Base-by-base conservation (phyloP, 2,113 vertebrate species). In the Perca schrenkii region DNA sequence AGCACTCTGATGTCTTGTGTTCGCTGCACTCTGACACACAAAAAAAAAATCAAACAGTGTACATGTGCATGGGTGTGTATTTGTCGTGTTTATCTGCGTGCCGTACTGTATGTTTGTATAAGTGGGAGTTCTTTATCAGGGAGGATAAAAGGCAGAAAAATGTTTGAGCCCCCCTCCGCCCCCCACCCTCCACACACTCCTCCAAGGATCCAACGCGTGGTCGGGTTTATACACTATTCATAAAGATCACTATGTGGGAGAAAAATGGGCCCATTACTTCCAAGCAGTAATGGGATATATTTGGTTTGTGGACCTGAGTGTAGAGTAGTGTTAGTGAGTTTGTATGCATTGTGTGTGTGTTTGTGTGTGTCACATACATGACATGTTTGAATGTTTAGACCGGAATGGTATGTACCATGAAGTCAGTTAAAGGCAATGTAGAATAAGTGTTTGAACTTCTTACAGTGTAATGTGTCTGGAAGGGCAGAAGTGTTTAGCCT, bases 261-360 rank as follows among this genome's bases (percentile, higher is more conserved):
- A 91, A 89, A 92, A 92, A 94, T 93, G 79, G 86, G 66, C 77
- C 92, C 89, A 91, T 94, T 93, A 94, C 92, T 89, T 86, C 70
- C 54, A 19, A 70, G 83, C 80, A 85, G 83, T 83, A 93, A 91
- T 87, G 79, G 89, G 84, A 88, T 84, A 74, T 89, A 87, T 95
- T 94, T 93, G 89, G 89, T 92, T 74, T 86, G 82, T 69, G 84
- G 87, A 74, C 84, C 77, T 86, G 73, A 80, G 74, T 89, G 79
- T 47, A 61, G 64, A 67, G 84, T 22, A 21, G 73, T 63, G 12
- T 69, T 43, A 22, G 63, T 57, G 82, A 60, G 62, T 85, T 77
- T 84, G 40, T 74, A 75, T 74, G 68, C 36, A 31, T 75, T 28
- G 73, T 79, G 80, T 72, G 80, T 75, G 34, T 28, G 53, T 75